Conservation (phyloP, 2,113 vertebrate genomes). For the Phalacrocorax pelagicus region DNA sequence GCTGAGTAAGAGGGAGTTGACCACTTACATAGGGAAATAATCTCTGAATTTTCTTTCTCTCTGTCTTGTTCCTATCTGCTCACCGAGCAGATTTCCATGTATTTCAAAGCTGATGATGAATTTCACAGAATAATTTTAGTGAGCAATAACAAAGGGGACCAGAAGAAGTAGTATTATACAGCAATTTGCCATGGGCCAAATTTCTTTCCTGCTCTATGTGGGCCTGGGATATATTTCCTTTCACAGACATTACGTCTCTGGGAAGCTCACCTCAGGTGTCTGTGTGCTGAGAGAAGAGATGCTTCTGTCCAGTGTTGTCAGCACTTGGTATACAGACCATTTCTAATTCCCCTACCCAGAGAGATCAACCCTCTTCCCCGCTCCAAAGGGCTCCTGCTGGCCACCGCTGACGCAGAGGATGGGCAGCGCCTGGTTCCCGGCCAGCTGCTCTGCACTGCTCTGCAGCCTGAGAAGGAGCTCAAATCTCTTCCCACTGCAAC, state of each 20-base stretch:
- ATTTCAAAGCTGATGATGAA: background rate
- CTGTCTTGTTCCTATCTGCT: background rate
- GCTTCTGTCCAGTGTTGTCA: background rate
- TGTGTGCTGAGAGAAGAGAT: background rate
- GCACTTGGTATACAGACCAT: background rate
- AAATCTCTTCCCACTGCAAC: background rate
- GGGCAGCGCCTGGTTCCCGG: background rate
- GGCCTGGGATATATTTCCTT: background rate
- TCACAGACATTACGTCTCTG: background rate
- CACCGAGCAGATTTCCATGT: background rate
- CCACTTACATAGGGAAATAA: constrained; percentile 13
- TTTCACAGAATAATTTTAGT: background rate
- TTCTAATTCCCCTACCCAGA: background rate
- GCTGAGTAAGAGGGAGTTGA: constrained; percentile 10
- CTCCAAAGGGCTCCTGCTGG: background rate
- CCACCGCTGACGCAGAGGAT: rapidly evolving
- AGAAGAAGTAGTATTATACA: background rate
- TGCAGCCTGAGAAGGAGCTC: background rate
- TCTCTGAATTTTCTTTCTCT: constrained; percentile 8
- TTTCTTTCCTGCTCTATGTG: background rate
- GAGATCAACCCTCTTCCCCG: background rate
- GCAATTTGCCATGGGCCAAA: background rate
- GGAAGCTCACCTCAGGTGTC: background rate
- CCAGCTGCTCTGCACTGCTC: background rate
- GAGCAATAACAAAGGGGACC: background rate